Evolutionary conservation across 1,140 invertebrate species (phyloP), one percentile per base, ranked within the genome.

Genomic region (Drosophila cardini): DNA sequence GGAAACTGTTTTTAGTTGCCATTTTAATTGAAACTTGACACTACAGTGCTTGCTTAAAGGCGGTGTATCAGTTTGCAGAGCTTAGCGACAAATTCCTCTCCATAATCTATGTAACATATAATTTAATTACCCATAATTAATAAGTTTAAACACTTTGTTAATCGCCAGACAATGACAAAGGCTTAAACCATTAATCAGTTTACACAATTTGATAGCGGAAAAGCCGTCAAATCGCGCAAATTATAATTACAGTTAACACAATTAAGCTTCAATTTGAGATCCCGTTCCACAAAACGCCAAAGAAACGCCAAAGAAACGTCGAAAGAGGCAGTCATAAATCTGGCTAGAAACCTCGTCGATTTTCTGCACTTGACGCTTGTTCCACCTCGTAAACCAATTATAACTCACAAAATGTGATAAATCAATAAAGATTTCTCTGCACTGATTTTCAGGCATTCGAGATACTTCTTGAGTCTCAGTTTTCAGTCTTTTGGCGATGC

Each of bases 91-190:
- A 26, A 10, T 38, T 15, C 8, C 55, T 15, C 5, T 4, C 16
- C 30, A n/a, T 46, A 53, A 26, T 64, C 67, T 26, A 57, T 10
- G 34, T 11, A 10, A 40, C 43, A 36, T 5, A 32, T 4, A 67
- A 83, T 78, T 79, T 83, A 83, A 83, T 83, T 83, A 64, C 46
- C 43, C 76, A 76, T 76, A 79, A 83, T 83, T 83, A 83, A 83
- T 83, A 83, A 69, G 76, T 83, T 79, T 72, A 73, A 73, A 36
- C 72, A 76, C 80, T 72, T 32, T 62, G 67, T 18, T 50, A 71
- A 53, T 42, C 42, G 21, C 26, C 56, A 68, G 45, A 65, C 76
- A 76, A 72, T 70, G 30, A 16, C 58, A 52, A 62, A 11, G 57
- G 46, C 46, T 62, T 61, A 16, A 34, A 26, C 30, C 67, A 83